Conservation (phyloP, 2,888 invertebrate genomes). For the Ernsta delagoae region DNA sequence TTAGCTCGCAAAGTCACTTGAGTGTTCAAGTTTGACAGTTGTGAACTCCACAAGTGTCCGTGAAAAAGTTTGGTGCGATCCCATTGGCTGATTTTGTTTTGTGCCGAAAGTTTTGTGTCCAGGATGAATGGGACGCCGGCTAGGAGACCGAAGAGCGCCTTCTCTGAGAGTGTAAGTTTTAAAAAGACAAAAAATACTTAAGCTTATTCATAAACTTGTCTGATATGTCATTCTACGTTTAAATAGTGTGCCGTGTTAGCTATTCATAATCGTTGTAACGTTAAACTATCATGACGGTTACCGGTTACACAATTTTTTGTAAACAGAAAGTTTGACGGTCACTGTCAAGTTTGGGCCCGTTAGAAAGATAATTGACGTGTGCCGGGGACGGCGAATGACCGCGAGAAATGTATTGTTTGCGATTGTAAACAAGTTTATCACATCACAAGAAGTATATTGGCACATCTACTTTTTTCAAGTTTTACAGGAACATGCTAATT, state of each 20-base stretch:
- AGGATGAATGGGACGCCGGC: conserved; percentile 81
- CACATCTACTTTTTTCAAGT: no score
- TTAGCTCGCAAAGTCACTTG: conserved; percentile 49
- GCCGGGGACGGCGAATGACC: conserved; percentile 45
- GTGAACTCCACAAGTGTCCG: conserved; percentile 75
- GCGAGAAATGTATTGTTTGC: conserved; percentile 49
- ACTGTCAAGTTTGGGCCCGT: conserved; percentile 43
- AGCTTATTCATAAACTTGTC: conserved; percentile 16
- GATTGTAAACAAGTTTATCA: conserved; percentile 45
- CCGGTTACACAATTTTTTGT: conserved; percentile 31
- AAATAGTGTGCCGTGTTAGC: neutral
- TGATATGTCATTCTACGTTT: neutral
- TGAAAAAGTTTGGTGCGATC: conserved; percentile 75
- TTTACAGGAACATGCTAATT: no score
- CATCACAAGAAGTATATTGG: neutral
- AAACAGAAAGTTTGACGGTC: conserved; percentile 40
- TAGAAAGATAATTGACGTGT: conserved; percentile 39
- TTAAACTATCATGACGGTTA: no score
- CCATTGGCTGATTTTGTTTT: conserved; percentile 59
- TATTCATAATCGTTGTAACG: neutral
- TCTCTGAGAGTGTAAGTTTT: conserved; percentile 75
- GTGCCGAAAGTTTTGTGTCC: conserved; percentile 50
- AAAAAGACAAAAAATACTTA: neutral
- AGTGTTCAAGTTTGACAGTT: conserved; percentile 62
- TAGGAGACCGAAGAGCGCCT: conserved; percentile 78